Evolutionary conservation across 2,797 vertebrate species (phyloP), one percentile per base, ranked within the genome.

Genomic region (Knipowitschia caucasica): DNA sequence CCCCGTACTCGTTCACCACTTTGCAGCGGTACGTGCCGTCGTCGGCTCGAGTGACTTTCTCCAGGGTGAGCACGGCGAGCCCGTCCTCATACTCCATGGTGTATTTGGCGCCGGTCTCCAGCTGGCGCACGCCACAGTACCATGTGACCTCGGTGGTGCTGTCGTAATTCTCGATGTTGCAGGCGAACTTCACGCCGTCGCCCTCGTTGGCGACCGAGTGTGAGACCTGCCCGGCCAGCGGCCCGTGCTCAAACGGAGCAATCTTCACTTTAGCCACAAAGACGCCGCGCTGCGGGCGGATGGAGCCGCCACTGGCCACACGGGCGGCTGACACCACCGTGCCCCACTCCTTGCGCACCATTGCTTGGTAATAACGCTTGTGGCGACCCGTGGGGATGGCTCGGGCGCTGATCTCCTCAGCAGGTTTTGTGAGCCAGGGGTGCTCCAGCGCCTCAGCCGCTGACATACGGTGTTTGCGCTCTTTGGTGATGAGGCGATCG

Each of bases 11-110:
- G 59, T 99, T 99, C 62, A 93, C 89, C 57, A 93, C 89, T 82
- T 99, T 99, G 84, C 96, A 99, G 80, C 96, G 92, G 78, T 99
- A 99, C 17, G 93, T 98, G 53, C 97, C 96, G 35, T 99, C 94
- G 64, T 99, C 96, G 0, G 94, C 85, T 87, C 89, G 95, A 55
- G 86, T 90, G 63, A 98, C 88, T 30, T 92, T 92, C 83, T 94
- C 93, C 70, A 99, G 77, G 6, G 91, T 93, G 69, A 99, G 93
- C 18, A 90, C 91, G 59, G 96, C 94, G 68, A 95, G 80, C 17
- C 93, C 96, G 38, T 99, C 95, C 44, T 96, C 92, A 3, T 98
- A 99, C 59, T 91, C 92, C 27, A 98, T 97, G 89, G 96, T 92
- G 44, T 94, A 96, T 83, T 93, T 98, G 56, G 93, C 92, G 68